Evolutionary conservation across 2,797 vertebrate species (phyloP).

Genomic region (Bucorvus abyssinicus): DNA sequence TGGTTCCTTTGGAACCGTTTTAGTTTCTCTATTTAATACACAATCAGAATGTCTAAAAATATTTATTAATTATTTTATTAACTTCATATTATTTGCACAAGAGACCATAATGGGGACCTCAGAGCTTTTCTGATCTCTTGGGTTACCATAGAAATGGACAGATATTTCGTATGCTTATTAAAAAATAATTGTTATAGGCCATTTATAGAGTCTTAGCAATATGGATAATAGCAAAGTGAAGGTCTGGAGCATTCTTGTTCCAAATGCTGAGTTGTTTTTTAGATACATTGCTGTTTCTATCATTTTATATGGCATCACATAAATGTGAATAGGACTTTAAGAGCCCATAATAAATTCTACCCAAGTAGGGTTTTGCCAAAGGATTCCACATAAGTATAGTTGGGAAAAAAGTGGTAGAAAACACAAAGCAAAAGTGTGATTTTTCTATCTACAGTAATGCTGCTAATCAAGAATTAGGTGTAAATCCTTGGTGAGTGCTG

Average conservation of each 20-base stretch:
- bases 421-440: not conserved
- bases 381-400: not conserved
- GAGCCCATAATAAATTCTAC: not conserved
- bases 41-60: not conserved
- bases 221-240: not conserved
- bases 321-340: not conserved
- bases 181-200: not conserved
- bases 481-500: not conserved
- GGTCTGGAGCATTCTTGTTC: slow-evolving; percentile 1
- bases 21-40: not conserved
- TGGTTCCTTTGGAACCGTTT: not conserved
- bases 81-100: not conserved
- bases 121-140: not conserved
- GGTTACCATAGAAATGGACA: not conserved
- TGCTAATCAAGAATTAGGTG: not conserved
- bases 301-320: not conserved
- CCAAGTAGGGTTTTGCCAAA: not conserved
- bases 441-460: not conserved
- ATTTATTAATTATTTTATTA: not conserved
- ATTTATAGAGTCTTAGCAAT: not conserved
- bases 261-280: not conserved
- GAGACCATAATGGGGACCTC: fast-evolving
- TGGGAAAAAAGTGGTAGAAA: not conserved
- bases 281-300: slow-evolving; percentile 14
- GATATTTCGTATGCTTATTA: not conserved